A percentile compares a stretch with the other conserved stretches of the same genome.
phyloP scores from a whole-genome alignment of 1,140 invertebrate genomes.

The Stegodyphus dumicola region DNA sequence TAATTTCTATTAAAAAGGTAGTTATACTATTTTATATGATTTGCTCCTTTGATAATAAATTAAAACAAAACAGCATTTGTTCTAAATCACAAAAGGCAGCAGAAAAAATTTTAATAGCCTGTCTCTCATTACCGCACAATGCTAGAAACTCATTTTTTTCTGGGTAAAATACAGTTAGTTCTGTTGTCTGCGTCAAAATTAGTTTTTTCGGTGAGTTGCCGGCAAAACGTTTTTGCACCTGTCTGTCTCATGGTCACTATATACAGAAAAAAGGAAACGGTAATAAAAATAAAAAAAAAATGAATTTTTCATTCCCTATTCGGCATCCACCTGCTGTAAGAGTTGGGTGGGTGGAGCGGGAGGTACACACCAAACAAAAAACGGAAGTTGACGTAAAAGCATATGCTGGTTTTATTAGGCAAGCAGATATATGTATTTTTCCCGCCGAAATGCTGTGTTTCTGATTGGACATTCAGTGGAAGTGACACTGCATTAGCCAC shows the following conservation, averaged over 20 bases:
- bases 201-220: background rate
- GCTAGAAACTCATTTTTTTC: background rate
- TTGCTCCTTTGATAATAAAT: no score
- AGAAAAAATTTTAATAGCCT: no score
- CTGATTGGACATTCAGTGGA: background rate
- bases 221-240: constrained; percentile 28
- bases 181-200: background rate
- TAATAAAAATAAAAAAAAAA: background rate
- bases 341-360: constrained; percentile 3
- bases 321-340: constrained; percentile 34
- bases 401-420: constrained; percentile 27
- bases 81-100: no score
- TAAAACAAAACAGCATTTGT: no score
- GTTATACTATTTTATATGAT: no score
- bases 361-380: constrained; percentile 1
- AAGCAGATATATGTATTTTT: background rate
- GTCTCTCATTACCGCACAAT: background rate
- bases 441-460: constrained; percentile 1
- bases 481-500: background rate
- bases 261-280: constrained; percentile 3
- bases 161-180: background rate
- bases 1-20: no score
- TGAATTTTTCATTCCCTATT: constrained; percentile 9
- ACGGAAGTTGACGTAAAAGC: constrained; percentile 16
- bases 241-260: constrained; percentile 41